Evolutionary conservation across 2,888 invertebrate genomes (phyloP).

Genomic region (Meiosimyza decipiens): DNA sequence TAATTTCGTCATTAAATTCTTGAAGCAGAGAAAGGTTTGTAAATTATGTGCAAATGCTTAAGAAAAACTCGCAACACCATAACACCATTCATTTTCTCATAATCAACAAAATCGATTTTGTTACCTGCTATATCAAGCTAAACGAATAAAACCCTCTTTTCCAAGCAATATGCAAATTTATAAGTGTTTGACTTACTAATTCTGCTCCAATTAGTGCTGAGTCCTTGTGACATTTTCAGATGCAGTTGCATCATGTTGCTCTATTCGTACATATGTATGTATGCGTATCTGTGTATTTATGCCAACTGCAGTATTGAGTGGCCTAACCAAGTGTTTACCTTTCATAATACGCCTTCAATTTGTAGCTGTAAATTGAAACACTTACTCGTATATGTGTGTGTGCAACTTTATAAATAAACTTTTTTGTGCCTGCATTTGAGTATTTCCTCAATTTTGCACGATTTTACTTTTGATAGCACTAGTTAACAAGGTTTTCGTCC

Average conservation of each 20-base stretch:
- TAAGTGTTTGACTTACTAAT: constrained; percentile 21
- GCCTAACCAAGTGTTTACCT: constrained; percentile 17
- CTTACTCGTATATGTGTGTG: neutral
- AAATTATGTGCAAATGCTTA: no score
- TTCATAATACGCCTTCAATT: constrained; percentile 16
- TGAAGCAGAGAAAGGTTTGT: no score
- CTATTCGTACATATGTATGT: neutral
- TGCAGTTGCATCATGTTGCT: neutral
- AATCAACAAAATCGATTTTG: no score
- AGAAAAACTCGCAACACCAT: no score
- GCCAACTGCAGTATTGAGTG: no score
- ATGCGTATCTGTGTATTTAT: no score
- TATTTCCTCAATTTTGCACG: neutral
- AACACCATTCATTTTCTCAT: no score
- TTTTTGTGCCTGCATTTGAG: neutral
- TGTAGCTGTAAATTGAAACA: constrained; percentile 28
- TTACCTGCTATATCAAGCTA: no score
- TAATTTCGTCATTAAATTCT: no score
- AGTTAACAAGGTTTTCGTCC: no score
- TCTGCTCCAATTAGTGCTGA: constrained; percentile 26
- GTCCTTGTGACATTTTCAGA: neutral
- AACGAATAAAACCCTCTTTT: no score
- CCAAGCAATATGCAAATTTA: constrained; percentile 6
- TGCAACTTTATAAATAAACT: neutral
- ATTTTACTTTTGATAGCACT: no score